Evolutionary conservation across 2,797 vertebrate species (phyloP).

Genomic region (Clarias pachynema): DNA sequence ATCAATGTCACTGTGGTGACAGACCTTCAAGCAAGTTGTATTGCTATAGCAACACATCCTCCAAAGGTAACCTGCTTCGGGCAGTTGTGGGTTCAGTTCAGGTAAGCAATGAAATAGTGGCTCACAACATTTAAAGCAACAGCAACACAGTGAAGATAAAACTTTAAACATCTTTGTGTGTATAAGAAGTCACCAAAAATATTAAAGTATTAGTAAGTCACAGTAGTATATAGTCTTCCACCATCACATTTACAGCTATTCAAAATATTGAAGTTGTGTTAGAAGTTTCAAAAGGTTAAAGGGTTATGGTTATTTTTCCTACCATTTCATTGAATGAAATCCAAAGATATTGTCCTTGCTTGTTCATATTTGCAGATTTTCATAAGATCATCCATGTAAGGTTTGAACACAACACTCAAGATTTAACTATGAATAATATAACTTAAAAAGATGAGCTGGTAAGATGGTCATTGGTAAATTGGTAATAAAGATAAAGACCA

Average conservation of each 20-base stretch:
- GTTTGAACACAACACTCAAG: neutral
- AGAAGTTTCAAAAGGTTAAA: neutral
- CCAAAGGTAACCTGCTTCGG: conserved; percentile 21
- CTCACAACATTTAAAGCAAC: neutral
- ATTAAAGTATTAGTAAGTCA: neutral
- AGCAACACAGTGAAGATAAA: neutral
- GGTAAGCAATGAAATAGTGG: conserved; percentile 2
- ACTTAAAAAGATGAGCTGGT: neutral
- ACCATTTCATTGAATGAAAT: neutral
- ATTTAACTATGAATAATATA: neutral
- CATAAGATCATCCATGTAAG: neutral
- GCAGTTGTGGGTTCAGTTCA: conserved; percentile 20
- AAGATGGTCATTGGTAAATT: neutral
- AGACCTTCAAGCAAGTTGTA: conserved; percentile 35
- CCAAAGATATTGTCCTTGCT: neutral
- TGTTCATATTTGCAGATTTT: neutral
- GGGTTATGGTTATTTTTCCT: neutral
- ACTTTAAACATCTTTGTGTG: neutral
- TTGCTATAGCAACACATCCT: conserved; percentile 42
- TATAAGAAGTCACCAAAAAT: neutral
- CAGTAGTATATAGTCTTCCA: neutral
- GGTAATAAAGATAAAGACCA: neutral
- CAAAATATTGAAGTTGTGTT: neutral
- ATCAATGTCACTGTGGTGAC: conserved; percentile 36
- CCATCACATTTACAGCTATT: neutral